A percentile compares a stretch with the other conserved stretches of the same genome.
phyloP scores from a whole-genome alignment of 2,797 vertebrate genomes.

The Avahi laniger region DNA sequence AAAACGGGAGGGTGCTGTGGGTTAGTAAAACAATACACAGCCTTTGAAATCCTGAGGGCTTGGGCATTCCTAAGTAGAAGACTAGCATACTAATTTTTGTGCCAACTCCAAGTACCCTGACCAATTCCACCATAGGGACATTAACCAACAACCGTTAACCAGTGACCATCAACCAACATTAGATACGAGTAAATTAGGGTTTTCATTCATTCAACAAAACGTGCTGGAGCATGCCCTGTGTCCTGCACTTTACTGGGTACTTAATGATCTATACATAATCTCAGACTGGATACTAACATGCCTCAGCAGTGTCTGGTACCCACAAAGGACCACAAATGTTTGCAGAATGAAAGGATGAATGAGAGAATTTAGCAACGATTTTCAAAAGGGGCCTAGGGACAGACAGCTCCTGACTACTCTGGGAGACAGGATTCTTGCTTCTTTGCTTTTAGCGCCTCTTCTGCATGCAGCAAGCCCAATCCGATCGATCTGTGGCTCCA shows the following conservation, averaged over 20 bases:
- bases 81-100: background rate
- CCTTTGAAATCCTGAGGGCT: background rate
- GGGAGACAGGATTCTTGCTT: background rate
- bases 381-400: background rate
- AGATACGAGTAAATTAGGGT: background rate
- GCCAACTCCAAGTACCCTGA: background rate
- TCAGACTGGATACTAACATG: rapidly evolving
- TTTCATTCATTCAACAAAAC: background rate
- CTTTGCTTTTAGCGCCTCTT: background rate
- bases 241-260: background rate
- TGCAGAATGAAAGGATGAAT: background rate
- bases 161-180: background rate
- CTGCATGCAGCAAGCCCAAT: rapidly evolving
- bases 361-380: background rate
- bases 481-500: background rate
- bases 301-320: background rate
- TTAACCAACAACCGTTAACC: background rate
- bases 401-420: background rate
- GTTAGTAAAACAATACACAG: background rate
- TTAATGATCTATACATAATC: rapidly evolving
- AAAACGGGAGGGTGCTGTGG: no score
- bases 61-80: background rate
- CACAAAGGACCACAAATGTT: background rate
- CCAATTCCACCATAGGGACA: background rate
- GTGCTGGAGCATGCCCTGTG: background rate